Evolutionary conservation across 2,113 vertebrate species (phyloP).

Genomic region (Sceloporus undulatus): DNA sequence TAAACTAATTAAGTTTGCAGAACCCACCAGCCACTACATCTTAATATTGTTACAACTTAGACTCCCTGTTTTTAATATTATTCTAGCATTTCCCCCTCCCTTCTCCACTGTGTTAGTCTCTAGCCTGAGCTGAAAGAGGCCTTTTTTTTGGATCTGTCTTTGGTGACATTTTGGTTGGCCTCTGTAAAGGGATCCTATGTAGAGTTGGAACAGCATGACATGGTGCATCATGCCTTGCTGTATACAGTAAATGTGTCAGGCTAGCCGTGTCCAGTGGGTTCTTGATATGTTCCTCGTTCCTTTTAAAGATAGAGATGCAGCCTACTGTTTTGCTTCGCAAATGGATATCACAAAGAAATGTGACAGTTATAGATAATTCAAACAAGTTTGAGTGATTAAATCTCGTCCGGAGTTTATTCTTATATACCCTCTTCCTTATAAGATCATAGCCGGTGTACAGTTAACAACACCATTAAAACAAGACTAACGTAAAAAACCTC

Average conservation of each 20-base stretch:
- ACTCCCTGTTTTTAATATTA: neutral
- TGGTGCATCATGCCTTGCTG: neutral
- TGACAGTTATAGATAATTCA: neutral
- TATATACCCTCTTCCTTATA: too few species aligned
- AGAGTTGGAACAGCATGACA: too few species aligned
- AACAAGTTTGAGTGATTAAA: too few species aligned
- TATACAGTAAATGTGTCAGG: neutral
- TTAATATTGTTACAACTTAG: neutral
- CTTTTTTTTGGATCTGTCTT: neutral
- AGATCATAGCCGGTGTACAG: too few species aligned
- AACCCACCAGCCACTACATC: too few species aligned
- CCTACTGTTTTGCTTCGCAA: neutral
- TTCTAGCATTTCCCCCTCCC: neutral
- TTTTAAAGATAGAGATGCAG: accelerated
- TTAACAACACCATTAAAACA: too few species aligned
- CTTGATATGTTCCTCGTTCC: neutral
- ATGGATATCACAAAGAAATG: neutral
- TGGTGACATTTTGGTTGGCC: neutral
- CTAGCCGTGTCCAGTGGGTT: neutral
- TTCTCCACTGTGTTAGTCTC: neutral
- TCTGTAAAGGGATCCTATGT: neutral
- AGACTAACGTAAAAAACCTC: too few species aligned
- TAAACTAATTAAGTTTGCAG: neutral
- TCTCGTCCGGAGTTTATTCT: too few species aligned
- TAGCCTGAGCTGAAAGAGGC: neutral